Base-by-base conservation (phyloP, 2,113 vertebrate species). In the Illadopsis cleaveri region DNA sequence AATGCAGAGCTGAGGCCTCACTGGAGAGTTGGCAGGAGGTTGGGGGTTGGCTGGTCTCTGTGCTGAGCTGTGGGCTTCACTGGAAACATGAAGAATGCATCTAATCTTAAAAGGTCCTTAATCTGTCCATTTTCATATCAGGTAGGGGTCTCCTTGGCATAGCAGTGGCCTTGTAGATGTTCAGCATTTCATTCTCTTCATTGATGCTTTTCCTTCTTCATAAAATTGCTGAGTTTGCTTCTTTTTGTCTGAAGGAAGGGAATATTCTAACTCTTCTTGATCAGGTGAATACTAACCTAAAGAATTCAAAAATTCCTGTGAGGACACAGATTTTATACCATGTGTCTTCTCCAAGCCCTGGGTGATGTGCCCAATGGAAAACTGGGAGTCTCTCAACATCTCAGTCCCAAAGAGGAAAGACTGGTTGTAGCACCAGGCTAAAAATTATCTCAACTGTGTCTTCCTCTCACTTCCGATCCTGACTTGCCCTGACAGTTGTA, bases 1-100 rank as follows among this genome's bases (percentile, higher is more conserved):
- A 50, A 82, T 0, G 3, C 37, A 91, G 50, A 57, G 53, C 31
- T 0, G 2, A 40, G 25, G 21, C 65, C 48, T 72, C 21, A 7
- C 47, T 89, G 72, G 17, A 51, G 27, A 17, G n/a, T 1, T 75
- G 65, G 37, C 37, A 76, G 69, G 33, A 47, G 57, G 24, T 0
- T 64, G 77, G 10, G 17, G 11, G 28, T 17, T 81, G 56, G n/a
- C 48, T 81, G 65, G 14, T 15, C 19, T 61, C 30, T 57, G 11
- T 69, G 40, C 38, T 70, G 66, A 88, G 27, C 53, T 44, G 7
- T 40, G 30, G 15, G 5, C n/a, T 82, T 85, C 61, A 40, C 45
- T 85, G 70, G 27, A 65, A 87, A 80, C 16, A 31, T 5, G n/a
- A n/a, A n/a, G 12, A 82, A 57, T 37, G 4, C 2, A 1, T 51